Evolutionary conservation across 2,113 vertebrate genomes (phyloP), one percentile per base, ranked within the genome.

Genomic region (Coptodon bakossiorum): DNA sequence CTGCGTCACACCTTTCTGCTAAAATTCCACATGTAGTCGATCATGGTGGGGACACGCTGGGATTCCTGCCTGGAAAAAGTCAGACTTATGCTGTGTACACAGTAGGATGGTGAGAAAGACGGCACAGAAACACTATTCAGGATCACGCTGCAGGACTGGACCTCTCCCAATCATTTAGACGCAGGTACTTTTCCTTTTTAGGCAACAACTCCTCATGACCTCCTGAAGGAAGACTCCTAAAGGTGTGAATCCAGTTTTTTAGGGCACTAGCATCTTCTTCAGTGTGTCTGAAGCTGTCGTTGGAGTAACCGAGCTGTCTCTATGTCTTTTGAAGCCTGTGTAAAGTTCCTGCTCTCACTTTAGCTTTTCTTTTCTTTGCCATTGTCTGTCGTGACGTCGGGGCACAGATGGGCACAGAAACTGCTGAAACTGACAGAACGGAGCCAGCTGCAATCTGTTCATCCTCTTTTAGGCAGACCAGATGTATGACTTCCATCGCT

Each of bases 121-220:
- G 86, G 54, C 81, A 43, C 36, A 89, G 81, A 56, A 27, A 79
- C 79, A 40, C 73, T 88, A 86, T 88, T 90, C 88, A 86, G 87
- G 81, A 82, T 88, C 43, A 0, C 4, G 16, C 40, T 73, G 81
- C 86, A 52, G 88, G 82, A 57, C 48, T 81, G 82, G 86, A 88
- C 24, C 16, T 52, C 14, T 29, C 71, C 71, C 24, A 29, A 7
- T 76, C 43, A n/a, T 88, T 90, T 71, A 89, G 6, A 80, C 16
- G 16, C 14, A 34, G 48, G 22, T 57, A 2, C 34, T 76, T 84
- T 29, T 61, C 17, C 19, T 38, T 38, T 63, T 22, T 4, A 68
- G 50, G 24, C 27, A 24, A 43, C 31, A 81, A n/a, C 53, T 83
- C 34, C 29, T 78, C 8, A 12, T 61, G 4, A 83, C 31, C 17